Conservation (phyloP, 2,797 vertebrate genomes). For the Nasua narica region DNA sequence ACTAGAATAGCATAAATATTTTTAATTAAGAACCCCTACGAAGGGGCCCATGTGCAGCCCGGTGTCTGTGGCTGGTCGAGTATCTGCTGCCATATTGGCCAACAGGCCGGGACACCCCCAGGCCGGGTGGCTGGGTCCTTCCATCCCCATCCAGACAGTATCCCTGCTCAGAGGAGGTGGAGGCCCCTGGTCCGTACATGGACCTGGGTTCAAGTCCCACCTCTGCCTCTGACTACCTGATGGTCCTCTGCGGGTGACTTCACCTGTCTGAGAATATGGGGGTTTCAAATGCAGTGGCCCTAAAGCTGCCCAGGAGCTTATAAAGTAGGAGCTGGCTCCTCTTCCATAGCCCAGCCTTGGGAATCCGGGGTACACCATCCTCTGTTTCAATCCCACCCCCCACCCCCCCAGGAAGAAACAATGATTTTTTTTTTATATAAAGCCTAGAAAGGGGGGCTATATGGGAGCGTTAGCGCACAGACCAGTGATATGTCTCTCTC, state of each 20-base stretch:
- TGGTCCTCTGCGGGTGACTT: background rate
- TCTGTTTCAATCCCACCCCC: background rate
- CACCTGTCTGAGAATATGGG: background rate
- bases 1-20: background rate
- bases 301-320: background rate
- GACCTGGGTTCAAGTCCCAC: background rate
- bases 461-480: background rate
- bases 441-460: background rate
- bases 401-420: background rate
- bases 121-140: background rate
- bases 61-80: background rate
- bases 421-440: background rate
- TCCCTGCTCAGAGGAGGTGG: background rate
- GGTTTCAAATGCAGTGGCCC: background rate
- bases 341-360: background rate
- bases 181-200: background rate
- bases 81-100: background rate
- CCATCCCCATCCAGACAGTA: background rate
- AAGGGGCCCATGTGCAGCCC: background rate
- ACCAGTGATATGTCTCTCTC: background rate
- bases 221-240: background rate
- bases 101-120: background rate
- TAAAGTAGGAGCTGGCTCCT: background rate
- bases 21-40: conserved; percentile 13
- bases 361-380: background rate